Conservation (phyloP, 2,888 invertebrate species). For the Byasa hedistus region DNA sequence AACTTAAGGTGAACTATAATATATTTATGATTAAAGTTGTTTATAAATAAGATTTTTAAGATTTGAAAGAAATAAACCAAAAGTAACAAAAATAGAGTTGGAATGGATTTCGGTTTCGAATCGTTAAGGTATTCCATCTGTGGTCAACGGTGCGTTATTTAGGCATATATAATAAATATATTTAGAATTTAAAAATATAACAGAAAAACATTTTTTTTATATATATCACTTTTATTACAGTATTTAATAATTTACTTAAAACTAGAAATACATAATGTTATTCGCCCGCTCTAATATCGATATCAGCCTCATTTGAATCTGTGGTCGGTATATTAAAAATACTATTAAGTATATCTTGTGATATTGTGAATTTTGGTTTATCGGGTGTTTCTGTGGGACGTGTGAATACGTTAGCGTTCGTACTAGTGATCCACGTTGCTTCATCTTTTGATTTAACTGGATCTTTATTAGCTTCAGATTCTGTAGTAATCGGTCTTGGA, state of each 20-base stretch:
- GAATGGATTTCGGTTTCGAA: no score
- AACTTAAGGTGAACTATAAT: no score
- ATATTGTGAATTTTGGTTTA: constrained; percentile 11
- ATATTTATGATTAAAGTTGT: no score
- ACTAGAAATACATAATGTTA: not conserved
- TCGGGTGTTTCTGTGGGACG: constrained; percentile 6
- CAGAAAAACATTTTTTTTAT: not conserved
- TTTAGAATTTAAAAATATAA: no score
- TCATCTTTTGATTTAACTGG: constrained; percentile 11
- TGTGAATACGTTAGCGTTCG: not conserved
- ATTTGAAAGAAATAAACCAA: no score
- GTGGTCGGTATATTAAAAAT: constrained; percentile 18
- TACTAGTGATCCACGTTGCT: not conserved
- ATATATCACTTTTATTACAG: not conserved
- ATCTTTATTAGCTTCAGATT: constrained; percentile 1
- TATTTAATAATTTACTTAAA: constrained; percentile 7
- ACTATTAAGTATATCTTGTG: constrained; percentile 18
- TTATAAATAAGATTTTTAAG: no score
- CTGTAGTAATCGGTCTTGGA: constrained; percentile 16
- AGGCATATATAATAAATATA: not conserved
- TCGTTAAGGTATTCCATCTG: constrained; percentile 1
- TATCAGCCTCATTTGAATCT: constrained; percentile 15
- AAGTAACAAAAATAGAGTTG: no score
- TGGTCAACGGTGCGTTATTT: not conserved
- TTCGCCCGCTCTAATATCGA: constrained; percentile 15